These are phyloP conservation scores for Mallateleia sp. DNA, from an alignment of 2,888 invertebrate genomes.

Conservation along the genomic window DNA sequence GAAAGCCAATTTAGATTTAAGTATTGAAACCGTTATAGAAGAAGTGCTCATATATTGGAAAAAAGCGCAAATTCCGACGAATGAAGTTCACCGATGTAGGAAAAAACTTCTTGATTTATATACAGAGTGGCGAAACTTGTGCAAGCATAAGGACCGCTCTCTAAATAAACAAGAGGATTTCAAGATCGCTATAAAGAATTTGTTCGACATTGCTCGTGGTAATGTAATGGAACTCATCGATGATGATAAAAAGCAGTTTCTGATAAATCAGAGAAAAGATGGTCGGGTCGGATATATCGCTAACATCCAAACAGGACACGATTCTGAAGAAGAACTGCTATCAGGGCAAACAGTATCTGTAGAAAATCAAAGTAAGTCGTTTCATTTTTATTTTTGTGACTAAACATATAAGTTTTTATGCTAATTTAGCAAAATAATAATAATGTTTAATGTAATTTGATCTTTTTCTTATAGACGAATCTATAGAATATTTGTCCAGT, in stretches of 20 bases:
- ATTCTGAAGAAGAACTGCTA: conserved; percentile 31
- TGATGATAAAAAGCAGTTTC: conserved; percentile 29
- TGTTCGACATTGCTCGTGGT: conserved; percentile 74
- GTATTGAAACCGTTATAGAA: conserved; percentile 17
- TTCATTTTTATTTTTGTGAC: too few species aligned
- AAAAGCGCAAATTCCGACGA: conserved; percentile 28
- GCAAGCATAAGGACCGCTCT: conserved; percentile 25
- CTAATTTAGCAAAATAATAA: too few species aligned
- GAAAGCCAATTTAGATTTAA: neutral
- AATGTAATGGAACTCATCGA: conserved; percentile 62
- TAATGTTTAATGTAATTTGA: too few species aligned
- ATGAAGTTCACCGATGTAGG: conserved; percentile 26
- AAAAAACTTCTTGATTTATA: conserved; percentile 7
- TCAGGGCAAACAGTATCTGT: too few species aligned
- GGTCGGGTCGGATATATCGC: conserved; percentile 24
- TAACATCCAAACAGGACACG: conserved; percentile 21
- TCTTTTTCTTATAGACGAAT: conserved; percentile 16
- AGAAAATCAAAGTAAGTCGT: too few species aligned
- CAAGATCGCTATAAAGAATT: conserved; percentile 54
- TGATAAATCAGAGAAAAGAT: conserved; percentile 36
- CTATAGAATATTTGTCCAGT: conserved; percentile 17
- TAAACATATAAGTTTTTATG: too few species aligned
- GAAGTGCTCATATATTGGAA: conserved; percentile 28
- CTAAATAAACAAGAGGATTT: conserved; percentile 63
- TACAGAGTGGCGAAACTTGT: conserved; percentile 24